Evolutionary conservation across 2,888 invertebrate species (phyloP).

Genomic region (Coleophora deauratella): DNA sequence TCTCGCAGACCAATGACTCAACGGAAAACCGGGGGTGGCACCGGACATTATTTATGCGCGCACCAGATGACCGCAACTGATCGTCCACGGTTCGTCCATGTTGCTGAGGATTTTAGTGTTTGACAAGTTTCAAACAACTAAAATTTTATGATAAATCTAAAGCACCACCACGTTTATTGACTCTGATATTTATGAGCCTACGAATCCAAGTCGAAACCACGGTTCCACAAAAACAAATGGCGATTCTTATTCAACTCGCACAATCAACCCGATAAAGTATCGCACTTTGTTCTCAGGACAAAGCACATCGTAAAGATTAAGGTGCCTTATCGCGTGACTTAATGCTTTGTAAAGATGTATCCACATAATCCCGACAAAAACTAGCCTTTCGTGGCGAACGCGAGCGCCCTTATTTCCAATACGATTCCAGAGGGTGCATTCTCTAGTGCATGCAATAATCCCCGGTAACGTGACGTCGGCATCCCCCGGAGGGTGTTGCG

Average conservation of each 20-base stretch:
- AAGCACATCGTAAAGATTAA: conserved; percentile 48
- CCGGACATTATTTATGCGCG: conserved; percentile 4
- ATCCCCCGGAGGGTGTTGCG: conserved; percentile 44
- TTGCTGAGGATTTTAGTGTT: too few species aligned
- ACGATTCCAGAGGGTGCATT: conserved; percentile 54
- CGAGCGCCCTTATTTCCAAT: conserved; percentile 43
- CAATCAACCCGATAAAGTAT: conserved; percentile 9
- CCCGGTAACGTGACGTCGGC: conserved; percentile 53
- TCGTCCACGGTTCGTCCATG: background rate
- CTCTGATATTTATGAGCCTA: too few species aligned
- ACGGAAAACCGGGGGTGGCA: conserved; percentile 41
- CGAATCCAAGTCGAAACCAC: too few species aligned
- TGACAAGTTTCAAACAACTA: too few species aligned
- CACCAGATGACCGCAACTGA: conserved; percentile 38
- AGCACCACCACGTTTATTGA: too few species aligned
- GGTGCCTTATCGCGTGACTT: conserved; percentile 52
- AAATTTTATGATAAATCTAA: too few species aligned
- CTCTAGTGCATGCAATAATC: conserved; percentile 59
- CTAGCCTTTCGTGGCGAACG: conserved; percentile 35
- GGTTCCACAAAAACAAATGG: conserved; percentile 5
- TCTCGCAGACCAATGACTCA: conserved; percentile 45
- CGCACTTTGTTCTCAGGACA: conserved; percentile 10
- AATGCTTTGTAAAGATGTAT: conserved; percentile 59
- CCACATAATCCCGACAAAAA: conserved; percentile 59
- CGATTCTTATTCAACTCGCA: conserved; percentile 6